Base-by-base conservation (phyloP, 2,797 vertebrate species). In the Anguilla anguilla region DNA sequence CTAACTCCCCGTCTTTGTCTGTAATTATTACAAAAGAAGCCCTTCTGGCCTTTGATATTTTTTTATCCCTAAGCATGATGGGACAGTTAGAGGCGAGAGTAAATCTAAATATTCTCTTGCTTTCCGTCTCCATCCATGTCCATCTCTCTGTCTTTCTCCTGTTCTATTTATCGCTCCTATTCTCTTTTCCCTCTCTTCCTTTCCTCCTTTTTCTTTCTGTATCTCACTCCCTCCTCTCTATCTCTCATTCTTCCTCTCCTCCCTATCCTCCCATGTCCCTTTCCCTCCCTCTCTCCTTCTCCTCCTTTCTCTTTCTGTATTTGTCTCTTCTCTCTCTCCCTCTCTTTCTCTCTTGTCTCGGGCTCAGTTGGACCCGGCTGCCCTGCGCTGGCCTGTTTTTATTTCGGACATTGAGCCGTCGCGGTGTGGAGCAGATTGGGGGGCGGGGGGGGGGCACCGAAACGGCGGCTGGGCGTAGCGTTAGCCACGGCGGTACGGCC, bases 391-490 rank as follows among this genome's bases (percentile, higher is more conserved):
- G 51, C 86, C 88, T 46, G 86, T 89, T 22, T 90, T 90, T 92
- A 88, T 89, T 88, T 74, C 79, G 84, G 87, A 89, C 88, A 83
- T 86, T 53, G 88, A 86, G 86, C 88, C 87, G 84, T 85, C 43
- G 88, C 84, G 87, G 79, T 86, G 83, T 61, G 77, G 85, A 61
- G 31, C 85, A 87, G 91, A 90, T 90, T 88, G 89, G 88, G 85
- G 77, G 43, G 22, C 43, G 31, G 69, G 13, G 77, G 43, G 22
- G 43, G 31, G 69, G 13, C 31, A 28, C 69, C 10, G 69, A 10
- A 11, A 6, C 3, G 13, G 35, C 28, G 31, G 69, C 17, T 19
- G 10, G 31, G 72, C 72, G 4, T 67, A 35, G 10, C 13, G 11
- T 74, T 3, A 35, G 69, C 28, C 69, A 25, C 43, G 6, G 77